Base-by-base conservation (phyloP, 2,888 invertebrate genomes). In the Latheticus oryzae region DNA sequence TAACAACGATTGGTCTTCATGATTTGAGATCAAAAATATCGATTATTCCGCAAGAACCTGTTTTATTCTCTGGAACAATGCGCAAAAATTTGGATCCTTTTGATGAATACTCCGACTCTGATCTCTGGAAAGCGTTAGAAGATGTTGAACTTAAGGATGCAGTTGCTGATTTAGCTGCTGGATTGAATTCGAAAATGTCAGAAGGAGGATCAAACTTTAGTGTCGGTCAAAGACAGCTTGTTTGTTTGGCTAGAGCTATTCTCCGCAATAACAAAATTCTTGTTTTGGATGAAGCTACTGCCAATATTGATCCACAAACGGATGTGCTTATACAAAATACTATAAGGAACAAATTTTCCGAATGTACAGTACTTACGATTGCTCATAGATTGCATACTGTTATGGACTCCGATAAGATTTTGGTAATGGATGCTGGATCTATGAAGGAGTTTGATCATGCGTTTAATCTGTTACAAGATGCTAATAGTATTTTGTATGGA, bases 61-160 rank as follows among this genome's bases (percentile, higher is more conserved):
- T 93, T 47, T 79, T 93, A 32, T 93, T 96, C 78, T 91, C 92
- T 0, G 87, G 86, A 38, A 89, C 92, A 2, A 85, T 96, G 83
- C 83, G 96, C 1, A 89, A 89, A 72, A 96, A 96, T 80, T 82
- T 96, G 57, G 95, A 96, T 80, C 95, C 95, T 0, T 95, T 95
- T 75, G 87, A 90, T 64, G 88, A 89, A 69, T 91, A 89, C 72
- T 82, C 84, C 0, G 95, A 95, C 64, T 65, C 63, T 8, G 68
- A 68, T 28, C 78, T 95, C 1, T 95, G 95, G 94, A 82, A 84
- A 61, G 91, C 91, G 0, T 79, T 95, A 13, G 92, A 93, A 66
- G 91, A 93, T 79, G 89, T 89, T 38, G 88, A 90, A 70, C 71
- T 94, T 17, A 92, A 92, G 70, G 86, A 87, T 47, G 76, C 81